These are phyloP conservation scores for Enteromius mattozi DNA, from an alignment of 2,797 vertebrate species.

Conservation along the genomic window DNA sequence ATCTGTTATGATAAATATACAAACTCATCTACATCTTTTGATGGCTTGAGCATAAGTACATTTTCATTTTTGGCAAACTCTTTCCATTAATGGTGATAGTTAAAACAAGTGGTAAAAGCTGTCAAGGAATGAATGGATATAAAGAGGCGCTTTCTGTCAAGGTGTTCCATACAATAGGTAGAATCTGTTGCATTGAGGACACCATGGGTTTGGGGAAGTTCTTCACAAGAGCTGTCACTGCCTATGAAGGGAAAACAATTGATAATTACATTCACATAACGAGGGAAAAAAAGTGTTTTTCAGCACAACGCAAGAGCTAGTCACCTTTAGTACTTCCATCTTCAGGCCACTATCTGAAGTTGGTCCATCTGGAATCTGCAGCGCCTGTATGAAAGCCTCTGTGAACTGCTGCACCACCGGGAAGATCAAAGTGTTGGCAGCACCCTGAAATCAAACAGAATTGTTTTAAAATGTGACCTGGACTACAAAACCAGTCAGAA, in stretches of 20 bases:
- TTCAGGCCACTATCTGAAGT: constrained; percentile 96
- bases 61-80: not conserved
- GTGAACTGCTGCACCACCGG: constrained; percentile 99
- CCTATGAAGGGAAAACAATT: constrained; percentile 72
- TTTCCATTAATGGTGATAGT: not conserved
- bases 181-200: constrained; percentile 97
- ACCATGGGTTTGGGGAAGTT: constrained; percentile 99
- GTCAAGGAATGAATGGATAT: constrained; percentile 89
- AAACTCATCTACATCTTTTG: not conserved
- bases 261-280: not conserved
- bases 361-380: constrained; percentile 95
- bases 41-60: not conserved
- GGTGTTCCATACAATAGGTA: constrained; percentile 98
- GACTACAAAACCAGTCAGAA: too few relatives aligned
- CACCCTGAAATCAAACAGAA: constrained; percentile 79
- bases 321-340: constrained; percentile 98
- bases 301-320: not conserved
- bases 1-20: not conserved
- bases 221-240: constrained; percentile 95
- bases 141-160: constrained; percentile 96
- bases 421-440: constrained; percentile 94
- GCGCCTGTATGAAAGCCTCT: constrained; percentile 94
- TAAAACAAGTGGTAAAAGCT: not conserved
- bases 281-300: not conserved
- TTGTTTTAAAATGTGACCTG: not conserved